Evolutionary conservation across 2,888 invertebrate genomes (phyloP), one percentile per base, ranked within the genome.

Genomic region (Nycteola revayana): DNA sequence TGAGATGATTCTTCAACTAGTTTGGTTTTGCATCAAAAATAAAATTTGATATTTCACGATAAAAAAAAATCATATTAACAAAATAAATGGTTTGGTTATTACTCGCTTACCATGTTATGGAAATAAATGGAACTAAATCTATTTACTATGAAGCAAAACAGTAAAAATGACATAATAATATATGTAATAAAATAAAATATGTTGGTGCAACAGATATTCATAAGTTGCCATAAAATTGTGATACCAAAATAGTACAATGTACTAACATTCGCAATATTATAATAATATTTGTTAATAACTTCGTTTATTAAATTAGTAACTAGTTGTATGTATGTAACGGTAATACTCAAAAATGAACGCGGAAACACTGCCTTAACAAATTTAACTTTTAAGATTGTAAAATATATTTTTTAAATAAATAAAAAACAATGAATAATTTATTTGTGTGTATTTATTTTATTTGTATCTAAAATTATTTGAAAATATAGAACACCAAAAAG

Each of bases 311-410:
- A 53, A 54, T 52, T 42, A 54, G 53, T 51, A 54, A 54, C 28
- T 57, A 57, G 46, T 46, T 54, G 37, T 53, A 48, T 47, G 34
- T 56, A 42, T 51, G 55, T 62, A 68, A 64, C 49, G 48, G 57
- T 69, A 85, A 87, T 87, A 87, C 87, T 87, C 86, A 86, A 73
- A 68, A 66, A 66, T 42, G 42, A 59, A 58, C 60, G 60, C 75
- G 61, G 66, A 64, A 71, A 74, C 86, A 87, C 86, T 87, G 86
- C 87, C 87, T 72, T 71, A 72, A 81, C 78, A 81, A 81, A 84
- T 81, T 69, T 42, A 76, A 75, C 47, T 62, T 71, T 73, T 79
- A 80, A 76, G 79, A 67, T 61, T 63, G 51, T 63, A 60, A 56
- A 65, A 65, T 63, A n/a, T n/a, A 67, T 72, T 67, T 74, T 65